phyloP scores from a whole-genome alignment of 2,797 vertebrate species.

The Mallotus villosus region DNA sequence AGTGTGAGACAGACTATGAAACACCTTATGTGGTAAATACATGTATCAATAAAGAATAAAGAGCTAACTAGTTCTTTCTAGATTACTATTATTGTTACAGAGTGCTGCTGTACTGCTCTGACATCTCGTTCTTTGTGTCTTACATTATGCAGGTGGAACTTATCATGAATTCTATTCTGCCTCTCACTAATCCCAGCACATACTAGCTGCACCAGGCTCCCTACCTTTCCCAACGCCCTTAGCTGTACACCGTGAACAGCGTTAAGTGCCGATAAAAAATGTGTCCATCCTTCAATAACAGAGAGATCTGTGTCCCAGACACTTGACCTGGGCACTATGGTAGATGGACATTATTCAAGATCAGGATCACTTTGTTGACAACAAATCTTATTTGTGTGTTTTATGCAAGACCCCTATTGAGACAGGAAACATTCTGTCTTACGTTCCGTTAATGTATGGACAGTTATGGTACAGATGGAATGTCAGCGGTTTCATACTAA shows the following conservation, averaged over 20 bases:
- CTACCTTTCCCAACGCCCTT: constrained; percentile 24
- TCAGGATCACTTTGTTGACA: constrained; percentile 52
- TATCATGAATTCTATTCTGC: not conserved
- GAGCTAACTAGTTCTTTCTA: too few relatives aligned
- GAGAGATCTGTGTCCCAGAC: constrained; percentile 53
- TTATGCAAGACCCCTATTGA: constrained; percentile 58
- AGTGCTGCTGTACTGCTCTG: not conserved
- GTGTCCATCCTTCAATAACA: constrained; percentile 53
- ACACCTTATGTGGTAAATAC: too few relatives aligned
- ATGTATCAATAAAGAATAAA: too few relatives aligned
- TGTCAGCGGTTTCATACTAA: not conserved
- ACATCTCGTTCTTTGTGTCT: not conserved
- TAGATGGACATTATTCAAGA: constrained; percentile 58
- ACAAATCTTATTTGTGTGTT: constrained; percentile 65
- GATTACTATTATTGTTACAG: too few relatives aligned
- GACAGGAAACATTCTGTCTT: constrained; percentile 18
- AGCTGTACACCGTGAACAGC: constrained; percentile 23
- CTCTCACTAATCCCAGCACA: not conserved
- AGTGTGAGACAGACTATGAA: too few relatives aligned
- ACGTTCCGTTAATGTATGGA: too few relatives aligned
- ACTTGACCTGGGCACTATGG: constrained; percentile 38
- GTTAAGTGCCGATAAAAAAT: constrained; percentile 52
- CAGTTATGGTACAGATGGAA: too few relatives aligned
- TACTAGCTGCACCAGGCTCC: not conserved
- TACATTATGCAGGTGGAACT: too few relatives aligned